These are phyloP conservation scores for Drosophila nr. medialis DNA, from an alignment of 2,888 invertebrate genomes.

Conservation along the genomic window DNA sequence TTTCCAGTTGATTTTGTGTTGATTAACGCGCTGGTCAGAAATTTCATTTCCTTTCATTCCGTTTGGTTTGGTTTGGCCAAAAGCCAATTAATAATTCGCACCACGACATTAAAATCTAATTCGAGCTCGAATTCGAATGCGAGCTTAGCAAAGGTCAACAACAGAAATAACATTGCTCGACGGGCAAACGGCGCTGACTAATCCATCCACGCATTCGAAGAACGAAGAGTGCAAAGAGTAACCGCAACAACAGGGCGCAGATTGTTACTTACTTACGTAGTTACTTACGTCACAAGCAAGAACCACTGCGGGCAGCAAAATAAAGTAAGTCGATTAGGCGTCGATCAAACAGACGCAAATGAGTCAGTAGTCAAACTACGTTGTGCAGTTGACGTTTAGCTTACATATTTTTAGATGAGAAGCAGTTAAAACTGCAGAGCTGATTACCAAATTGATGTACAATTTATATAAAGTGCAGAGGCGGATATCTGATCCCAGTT, in stretches of 20 bases:
- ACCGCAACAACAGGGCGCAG: conserved; percentile 34
- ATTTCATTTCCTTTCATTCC: conserved; percentile 23
- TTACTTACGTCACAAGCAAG: conserved; percentile 68
- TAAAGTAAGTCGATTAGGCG: conserved; percentile 45
- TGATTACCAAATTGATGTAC: neutral
- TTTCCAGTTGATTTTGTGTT: conserved; percentile 77
- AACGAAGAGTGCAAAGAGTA: conserved; percentile 31
- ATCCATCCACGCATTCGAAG: conserved; percentile 28
- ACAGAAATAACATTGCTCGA: conserved; percentile 15
- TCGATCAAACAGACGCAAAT: conserved; percentile 58
- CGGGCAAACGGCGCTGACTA: conserved; percentile 52
- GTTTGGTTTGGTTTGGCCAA: conserved; percentile 28
- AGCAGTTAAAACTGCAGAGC: neutral
- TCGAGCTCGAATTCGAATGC: conserved; percentile 34
- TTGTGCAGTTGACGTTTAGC: neutral
- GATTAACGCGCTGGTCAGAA: conserved; percentile 59
- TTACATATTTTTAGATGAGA: neutral
- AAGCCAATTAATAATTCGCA: conserved; percentile 72
- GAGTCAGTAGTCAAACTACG: conserved; percentile 52
- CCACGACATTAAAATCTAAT: conserved; percentile 50
- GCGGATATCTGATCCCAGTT: neutral
- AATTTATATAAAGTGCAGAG: neutral
- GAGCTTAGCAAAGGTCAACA: conserved; percentile 59
- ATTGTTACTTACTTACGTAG: conserved; percentile 19
- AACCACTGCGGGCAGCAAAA: conserved; percentile 27